Evolutionary conservation across 2,797 vertebrate genomes (phyloP), one percentile per base, ranked within the genome.

Genomic region (Cirrhinus mrigala): DNA sequence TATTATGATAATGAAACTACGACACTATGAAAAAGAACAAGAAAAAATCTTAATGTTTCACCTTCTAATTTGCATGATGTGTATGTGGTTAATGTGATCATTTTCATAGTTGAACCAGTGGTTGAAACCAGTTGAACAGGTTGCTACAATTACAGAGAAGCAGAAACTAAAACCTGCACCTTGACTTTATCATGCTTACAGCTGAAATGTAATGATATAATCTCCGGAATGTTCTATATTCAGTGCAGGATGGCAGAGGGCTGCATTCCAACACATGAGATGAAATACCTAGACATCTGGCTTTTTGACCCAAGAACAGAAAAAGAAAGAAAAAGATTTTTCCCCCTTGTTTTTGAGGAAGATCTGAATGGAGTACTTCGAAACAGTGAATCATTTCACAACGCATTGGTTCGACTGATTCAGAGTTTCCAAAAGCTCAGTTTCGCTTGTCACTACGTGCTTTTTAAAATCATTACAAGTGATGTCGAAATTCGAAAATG

Each of bases 251-350:
- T 78, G 44, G 29, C 46, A 14, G 71, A 29, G 46, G 81, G 66
- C 52, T 76, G 68, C 82, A 90, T 91, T 89, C 87, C 75, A 85
- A 62, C 44, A 48, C 22, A 74, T 81, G 56, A 88, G 82, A 80
- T 10, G 46, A 83, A 78, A 75, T 74, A 48, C 48, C 46, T 20
- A 62, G 80, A 87, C 48, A 89, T 83, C 52, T 58, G 75, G 16
- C 77, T 69, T 82, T 71, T 60, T 58, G n/a, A 27, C 54, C 69
- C 12, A 60, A 22, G 24, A 60, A 20, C 24, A 82, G 37, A 27
- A 27, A 71, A 81, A 82, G 0, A 54, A 29, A 20, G 18, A 2
- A 10, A 27, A 46, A 1, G 1, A 1, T 66, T 78, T 7, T 16
- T 9, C 2, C 62, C 14, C 37, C 6, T 52, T 37, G n/a, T 62